Evolutionary conservation across 2,797 vertebrate genomes (phyloP).

Genomic region (Anas flavirostris): DNA sequence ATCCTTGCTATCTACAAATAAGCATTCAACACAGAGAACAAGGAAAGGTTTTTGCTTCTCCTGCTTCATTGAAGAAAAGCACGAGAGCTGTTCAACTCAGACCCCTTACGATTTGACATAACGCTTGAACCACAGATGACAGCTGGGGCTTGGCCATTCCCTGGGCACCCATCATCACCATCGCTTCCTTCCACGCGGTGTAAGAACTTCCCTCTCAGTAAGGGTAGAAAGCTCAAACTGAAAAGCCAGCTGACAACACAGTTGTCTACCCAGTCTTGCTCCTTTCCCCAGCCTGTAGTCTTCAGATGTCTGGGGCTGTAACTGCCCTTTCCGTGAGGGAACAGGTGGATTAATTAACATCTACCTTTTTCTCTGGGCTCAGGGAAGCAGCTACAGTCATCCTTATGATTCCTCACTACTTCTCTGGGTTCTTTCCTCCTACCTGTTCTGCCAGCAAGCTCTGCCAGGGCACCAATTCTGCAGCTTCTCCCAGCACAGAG

Average conservation of each 20-base stretch:
- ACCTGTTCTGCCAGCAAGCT: not conserved
- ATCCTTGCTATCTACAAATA: not conserved
- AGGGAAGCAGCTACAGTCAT: not conserved
- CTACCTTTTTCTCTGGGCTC: not conserved
- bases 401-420: not conserved
- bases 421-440: not conserved
- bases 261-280: not conserved
- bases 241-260: not conserved
- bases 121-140: not conserved
- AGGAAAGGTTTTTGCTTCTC: not conserved
- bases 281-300: not conserved
- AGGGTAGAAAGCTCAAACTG: not conserved
- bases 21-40: not conserved
- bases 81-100: not conserved
- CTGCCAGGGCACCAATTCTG: not conserved
- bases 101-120: not conserved
- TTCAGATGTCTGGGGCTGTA: not conserved
- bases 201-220: not conserved
- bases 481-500: not conserved
- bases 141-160: not conserved
- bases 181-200: fast-evolving
- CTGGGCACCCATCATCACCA: not conserved
- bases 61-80: not conserved
- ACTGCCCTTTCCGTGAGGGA: not conserved
- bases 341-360: not conserved